Conservation (phyloP, 2,113 vertebrate species). For the Zeus faber region DNA sequence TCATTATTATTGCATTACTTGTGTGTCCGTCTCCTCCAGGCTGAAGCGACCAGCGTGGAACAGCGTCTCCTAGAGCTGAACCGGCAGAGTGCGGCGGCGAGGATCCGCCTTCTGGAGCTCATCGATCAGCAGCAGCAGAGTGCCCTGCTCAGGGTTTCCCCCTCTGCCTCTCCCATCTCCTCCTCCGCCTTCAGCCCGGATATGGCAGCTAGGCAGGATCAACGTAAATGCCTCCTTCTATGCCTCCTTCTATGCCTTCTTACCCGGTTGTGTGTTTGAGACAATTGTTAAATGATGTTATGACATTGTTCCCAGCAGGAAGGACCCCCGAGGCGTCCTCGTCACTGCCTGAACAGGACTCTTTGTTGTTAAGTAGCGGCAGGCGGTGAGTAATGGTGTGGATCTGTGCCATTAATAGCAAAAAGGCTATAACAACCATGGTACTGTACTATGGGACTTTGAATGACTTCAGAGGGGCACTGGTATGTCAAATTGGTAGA, state of each 20-base stretch:
- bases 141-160: constrained; percentile 51
- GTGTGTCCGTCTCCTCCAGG: neutral
- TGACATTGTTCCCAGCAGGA: constrained; percentile 55
- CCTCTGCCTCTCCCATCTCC: constrained; percentile 65
- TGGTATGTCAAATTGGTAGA: no score
- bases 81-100: constrained; percentile 84
- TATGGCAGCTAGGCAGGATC: constrained; percentile 31
- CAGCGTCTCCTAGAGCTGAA: constrained; percentile 88
- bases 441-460: no score
- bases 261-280: neutral
- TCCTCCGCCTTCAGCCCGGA: constrained; percentile 58
- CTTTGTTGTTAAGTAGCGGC: constrained; percentile 40
- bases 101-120: constrained; percentile 81
- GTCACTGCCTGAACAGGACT: constrained; percentile 57
- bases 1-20: no score
- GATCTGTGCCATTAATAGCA: no score
- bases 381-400: constrained; percentile 71
- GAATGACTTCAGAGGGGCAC: no score
- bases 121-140: constrained; percentile 85
- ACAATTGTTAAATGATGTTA: neutral
- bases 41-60: constrained; percentile 76
- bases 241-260: neutral
- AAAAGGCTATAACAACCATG: no score
- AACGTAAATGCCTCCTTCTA: neutral
- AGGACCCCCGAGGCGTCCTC: constrained; percentile 59